Percentiles rank a stretch among this genome's conserved stretches.
Conservation (phyloP, 2,797 vertebrate genomes). For the Sus cebifrons region DNA sequence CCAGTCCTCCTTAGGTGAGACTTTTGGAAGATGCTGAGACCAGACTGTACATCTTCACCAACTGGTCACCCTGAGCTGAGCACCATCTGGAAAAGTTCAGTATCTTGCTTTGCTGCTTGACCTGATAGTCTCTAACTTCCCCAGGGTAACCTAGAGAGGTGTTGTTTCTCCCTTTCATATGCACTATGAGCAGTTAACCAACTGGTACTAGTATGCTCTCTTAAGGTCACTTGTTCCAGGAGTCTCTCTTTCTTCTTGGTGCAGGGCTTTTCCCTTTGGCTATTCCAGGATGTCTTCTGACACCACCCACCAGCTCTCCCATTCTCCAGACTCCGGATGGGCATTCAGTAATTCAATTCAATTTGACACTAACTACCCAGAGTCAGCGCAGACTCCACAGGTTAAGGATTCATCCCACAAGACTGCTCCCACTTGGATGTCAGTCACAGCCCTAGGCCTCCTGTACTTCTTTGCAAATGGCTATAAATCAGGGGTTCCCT, state of each 20-base stretch:
- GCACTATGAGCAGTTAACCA: neutral
- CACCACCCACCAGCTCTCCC: neutral
- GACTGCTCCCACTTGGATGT: too few relatives aligned
- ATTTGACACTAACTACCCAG: too few relatives aligned
- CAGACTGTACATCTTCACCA: neutral
- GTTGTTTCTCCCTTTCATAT: neutral
- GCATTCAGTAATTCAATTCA: neutral
- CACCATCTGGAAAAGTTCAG: neutral
- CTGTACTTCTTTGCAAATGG: neutral
- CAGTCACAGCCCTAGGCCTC: neutral
- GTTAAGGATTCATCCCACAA: neutral
- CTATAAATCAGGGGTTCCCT: neutral
- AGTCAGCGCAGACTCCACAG: neutral
- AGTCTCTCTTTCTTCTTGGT: neutral
- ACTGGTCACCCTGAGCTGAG: neutral
- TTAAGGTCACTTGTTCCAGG: neutral
- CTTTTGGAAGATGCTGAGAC: neutral
- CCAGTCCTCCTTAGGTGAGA: neutral
- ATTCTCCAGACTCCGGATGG: neutral
- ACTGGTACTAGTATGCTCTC: neutral
- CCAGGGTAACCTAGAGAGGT: neutral
- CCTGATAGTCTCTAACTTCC: neutral
- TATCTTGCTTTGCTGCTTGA: neutral
- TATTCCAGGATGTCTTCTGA: neutral
- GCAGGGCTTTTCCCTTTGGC: neutral